Base-by-base conservation (phyloP, 2,888 invertebrate species). In the Acronicta leporina region DNA sequence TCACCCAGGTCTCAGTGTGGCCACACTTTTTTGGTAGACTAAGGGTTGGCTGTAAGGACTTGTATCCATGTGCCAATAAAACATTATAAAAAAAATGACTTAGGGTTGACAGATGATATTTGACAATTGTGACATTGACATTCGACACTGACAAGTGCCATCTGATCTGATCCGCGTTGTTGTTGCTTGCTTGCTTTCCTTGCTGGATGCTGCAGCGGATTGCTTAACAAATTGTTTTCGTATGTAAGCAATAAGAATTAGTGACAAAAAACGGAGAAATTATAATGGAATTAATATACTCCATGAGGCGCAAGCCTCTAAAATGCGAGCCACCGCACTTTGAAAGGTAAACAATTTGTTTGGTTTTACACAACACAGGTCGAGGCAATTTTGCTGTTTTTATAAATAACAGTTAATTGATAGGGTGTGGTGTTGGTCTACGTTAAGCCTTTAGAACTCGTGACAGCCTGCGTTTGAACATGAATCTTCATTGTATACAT, bases 241-340 rank as follows among this genome's bases (percentile, higher is more conserved):
- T 30, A 30, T 16, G 0, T n/a, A 27, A 2, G 41, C 38, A 42
- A 15, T 46, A 16, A 1, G 5, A 27, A 44, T 40, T 16, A 9
- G 50, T 42, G 43, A 54, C n/a, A 14, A 5, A 14, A 47, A 10
- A 41, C 9, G 5, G 47, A 8, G 1, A 27, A 25, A 16, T 9
- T 14, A 80, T 64, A 61, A 95, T 95, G 95, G 95, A 95, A 73
- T 84, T 95, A 44, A 87, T 95, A 65, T 95, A 95, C 80, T 95
- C 95, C 1, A 93, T 95, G 89, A 89, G 93, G 73, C 91, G 95
- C 7, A 95, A 94, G 77, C 93, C 94, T 52, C 75, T 95, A 11
- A 95, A 94, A 87, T 94, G 90, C 62, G 92, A 92, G 66, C 94
- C 95, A 11, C 94, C 94, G 8, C 89, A 92, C 53, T 92, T 92